Percentiles rank a stretch among this genome's conserved stretches.
Conservation (phyloP, 1,140 invertebrate genomes). For the Tribolium castaneum region DNA sequence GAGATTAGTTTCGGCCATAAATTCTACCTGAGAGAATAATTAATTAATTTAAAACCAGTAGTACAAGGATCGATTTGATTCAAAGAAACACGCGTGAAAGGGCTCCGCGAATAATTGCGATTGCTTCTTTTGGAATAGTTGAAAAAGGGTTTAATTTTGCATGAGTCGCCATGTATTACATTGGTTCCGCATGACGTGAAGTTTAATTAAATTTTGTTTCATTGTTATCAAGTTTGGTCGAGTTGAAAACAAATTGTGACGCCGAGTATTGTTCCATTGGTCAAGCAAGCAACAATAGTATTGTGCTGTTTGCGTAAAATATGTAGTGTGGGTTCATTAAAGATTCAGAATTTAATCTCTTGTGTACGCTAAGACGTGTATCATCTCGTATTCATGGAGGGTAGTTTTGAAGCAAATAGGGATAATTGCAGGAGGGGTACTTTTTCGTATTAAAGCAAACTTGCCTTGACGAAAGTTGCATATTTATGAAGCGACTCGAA, state of each 20-base stretch:
- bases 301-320: not conserved
- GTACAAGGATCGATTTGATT: not conserved
- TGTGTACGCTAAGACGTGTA: not conserved
- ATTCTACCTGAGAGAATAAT: slow-evolving; percentile 37
- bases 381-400: slow-evolving; percentile 2
- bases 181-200: slow-evolving; percentile 4
- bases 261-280: slow-evolving; percentile 3
- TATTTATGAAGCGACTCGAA: slow-evolving; percentile 47
- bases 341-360: slow-evolving; percentile 10
- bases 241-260: slow-evolving; percentile 30
- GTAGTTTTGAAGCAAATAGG: slow-evolving; percentile 15
- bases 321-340: not conserved
- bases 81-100: not conserved
- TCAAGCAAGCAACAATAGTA: slow-evolving; percentile 22
- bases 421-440: not conserved
- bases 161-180: not conserved
- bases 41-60: slow-evolving; percentile 13
- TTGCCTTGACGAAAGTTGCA: slow-evolving; percentile 37
- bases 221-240: slow-evolving; percentile 27
- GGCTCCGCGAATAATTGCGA: slow-evolving; percentile 1
- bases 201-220: slow-evolving; percentile 35
- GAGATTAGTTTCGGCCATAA: slow-evolving; percentile 33
- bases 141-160: not conserved
- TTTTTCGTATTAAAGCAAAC: slow-evolving; percentile 10
- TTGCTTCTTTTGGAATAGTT: slow-evolving; percentile 2